Conservation (phyloP, 1,140 invertebrate genomes). For the Solenopsis fugax region DNA sequence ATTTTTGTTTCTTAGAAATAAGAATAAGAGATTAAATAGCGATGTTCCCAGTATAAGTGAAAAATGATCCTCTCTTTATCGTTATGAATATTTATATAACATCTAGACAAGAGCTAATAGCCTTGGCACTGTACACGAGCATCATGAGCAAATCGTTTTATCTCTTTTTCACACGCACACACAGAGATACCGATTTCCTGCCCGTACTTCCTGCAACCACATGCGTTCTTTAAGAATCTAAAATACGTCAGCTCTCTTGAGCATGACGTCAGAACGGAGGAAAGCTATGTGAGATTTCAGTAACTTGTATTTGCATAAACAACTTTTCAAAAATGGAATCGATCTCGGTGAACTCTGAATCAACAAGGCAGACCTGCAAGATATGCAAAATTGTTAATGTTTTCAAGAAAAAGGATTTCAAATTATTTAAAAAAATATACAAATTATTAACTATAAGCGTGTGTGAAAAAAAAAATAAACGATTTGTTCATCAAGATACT, state of each 20-base stretch:
- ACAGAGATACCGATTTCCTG: slow-evolving; percentile 1
- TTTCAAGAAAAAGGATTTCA: neutral
- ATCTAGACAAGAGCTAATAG: neutral
- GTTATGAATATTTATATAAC: slow-evolving; percentile 23
- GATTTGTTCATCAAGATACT: neutral
- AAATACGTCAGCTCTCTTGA: slow-evolving; percentile 3
- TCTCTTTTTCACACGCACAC: neutral
- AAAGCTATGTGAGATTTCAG: neutral
- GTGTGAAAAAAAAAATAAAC: neutral
- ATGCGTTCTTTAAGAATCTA: neutral
- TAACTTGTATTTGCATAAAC: neutral
- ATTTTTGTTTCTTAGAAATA: neutral
- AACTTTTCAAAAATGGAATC: neutral
- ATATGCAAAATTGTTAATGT: neutral
- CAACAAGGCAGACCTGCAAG: neutral
- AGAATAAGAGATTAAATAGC: neutral
- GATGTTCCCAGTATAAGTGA: neutral
- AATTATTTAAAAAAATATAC: neutral
- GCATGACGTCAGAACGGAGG: slow-evolving; percentile 8
- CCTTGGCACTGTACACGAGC: neutral
- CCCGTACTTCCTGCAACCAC: neutral
- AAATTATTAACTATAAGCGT: too few species aligned
- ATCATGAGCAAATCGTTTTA: neutral
- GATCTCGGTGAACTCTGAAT: neutral
- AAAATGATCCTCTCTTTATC: slow-evolving; percentile 24